Conservation (phyloP, 1,140 invertebrate genomes). For the Drosophila suzukii region DNA sequence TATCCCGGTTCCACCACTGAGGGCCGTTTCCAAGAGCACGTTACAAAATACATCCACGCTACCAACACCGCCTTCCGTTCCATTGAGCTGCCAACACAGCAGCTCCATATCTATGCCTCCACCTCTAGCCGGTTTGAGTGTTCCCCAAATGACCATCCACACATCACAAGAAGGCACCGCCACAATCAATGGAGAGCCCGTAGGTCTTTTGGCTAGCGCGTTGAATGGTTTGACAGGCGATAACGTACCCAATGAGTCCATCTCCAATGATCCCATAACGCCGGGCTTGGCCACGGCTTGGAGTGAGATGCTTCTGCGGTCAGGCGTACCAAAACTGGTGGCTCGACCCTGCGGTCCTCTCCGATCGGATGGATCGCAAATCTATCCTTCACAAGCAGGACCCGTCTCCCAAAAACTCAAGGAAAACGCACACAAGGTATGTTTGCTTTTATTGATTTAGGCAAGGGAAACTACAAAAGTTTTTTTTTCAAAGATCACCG, state of each 20-base stretch:
- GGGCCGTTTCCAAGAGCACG: constrained; percentile 72
- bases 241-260: constrained; percentile 25
- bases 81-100: background rate
- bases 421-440: constrained; percentile 85
- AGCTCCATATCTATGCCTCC: constrained; percentile 46
- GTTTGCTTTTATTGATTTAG: background rate
- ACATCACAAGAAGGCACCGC: background rate
- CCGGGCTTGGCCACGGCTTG: constrained; percentile 72
- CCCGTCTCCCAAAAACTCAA: constrained; percentile 83
- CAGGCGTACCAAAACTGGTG: constrained; percentile 83
- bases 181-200: constrained; percentile 14
- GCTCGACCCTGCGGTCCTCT: constrained; percentile 83
- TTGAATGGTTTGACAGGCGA: constrained; percentile 56
- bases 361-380: constrained; percentile 76
- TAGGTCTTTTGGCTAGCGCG: constrained; percentile 48
- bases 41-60: constrained; percentile 31
- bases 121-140: constrained; percentile 68
- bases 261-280: constrained; percentile 53
- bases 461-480: no score
- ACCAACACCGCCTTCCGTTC: background rate
- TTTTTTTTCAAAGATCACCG: constrained; percentile 77
- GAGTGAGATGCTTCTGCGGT: constrained; percentile 76
- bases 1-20: constrained; percentile 72
- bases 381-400: constrained; percentile 84
- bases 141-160: background rate